Evolutionary conservation across 2,797 vertebrate genomes (phyloP).

Genomic region (Oryzias dopingdopingensis): DNA sequence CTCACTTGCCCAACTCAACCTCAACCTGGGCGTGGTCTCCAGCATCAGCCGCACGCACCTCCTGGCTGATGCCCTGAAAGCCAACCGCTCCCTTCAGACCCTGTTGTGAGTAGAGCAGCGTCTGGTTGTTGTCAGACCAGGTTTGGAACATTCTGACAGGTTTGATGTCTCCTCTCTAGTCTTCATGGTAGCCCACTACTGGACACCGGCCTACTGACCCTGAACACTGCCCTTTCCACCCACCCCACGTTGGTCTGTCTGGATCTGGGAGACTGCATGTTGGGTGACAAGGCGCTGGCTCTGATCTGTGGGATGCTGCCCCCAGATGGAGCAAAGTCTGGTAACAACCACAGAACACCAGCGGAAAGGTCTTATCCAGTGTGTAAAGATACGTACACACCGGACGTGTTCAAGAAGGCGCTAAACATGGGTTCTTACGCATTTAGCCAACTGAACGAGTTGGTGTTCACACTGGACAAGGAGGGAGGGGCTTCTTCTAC

Average conservation of each 20-base stretch:
- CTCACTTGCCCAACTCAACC: slow-evolving; percentile 91
- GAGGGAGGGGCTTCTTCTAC: too few species aligned
- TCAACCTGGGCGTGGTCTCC: slow-evolving; percentile 92
- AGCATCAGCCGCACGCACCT: slow-evolving; percentile 83
- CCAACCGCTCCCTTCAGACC: slow-evolving; percentile 92
- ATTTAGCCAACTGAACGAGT: too few species aligned
- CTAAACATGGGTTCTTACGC: too few species aligned
- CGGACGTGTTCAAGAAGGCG: too few species aligned
- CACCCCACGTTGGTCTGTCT: slow-evolving; percentile 91
- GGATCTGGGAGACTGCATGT: slow-evolving; percentile 94
- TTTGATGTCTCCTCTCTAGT: slow-evolving; percentile 58
- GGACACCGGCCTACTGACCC: slow-evolving; percentile 86
- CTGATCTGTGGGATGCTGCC: slow-evolving; percentile 94
- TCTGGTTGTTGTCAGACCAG: not conserved
- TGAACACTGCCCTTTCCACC: slow-evolving; percentile 87
- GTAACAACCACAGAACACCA: slow-evolving; percentile 60
- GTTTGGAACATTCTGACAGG: not conserved
- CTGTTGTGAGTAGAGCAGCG: slow-evolving; percentile 83
- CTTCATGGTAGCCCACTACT: slow-evolving; percentile 91
- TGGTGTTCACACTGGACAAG: too few species aligned
- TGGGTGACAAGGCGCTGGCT: slow-evolving; percentile 90
- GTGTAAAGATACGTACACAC: too few species aligned
- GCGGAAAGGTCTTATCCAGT: too few species aligned
- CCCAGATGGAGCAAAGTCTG: slow-evolving; percentile 93
- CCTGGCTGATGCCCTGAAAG: slow-evolving; percentile 86